Percentiles rank a stretch among this genome's conserved stretches.
Evolutionary conservation across 23 tunicate species (phyloP).

Genomic region (Phallusia fumigata): DNA sequence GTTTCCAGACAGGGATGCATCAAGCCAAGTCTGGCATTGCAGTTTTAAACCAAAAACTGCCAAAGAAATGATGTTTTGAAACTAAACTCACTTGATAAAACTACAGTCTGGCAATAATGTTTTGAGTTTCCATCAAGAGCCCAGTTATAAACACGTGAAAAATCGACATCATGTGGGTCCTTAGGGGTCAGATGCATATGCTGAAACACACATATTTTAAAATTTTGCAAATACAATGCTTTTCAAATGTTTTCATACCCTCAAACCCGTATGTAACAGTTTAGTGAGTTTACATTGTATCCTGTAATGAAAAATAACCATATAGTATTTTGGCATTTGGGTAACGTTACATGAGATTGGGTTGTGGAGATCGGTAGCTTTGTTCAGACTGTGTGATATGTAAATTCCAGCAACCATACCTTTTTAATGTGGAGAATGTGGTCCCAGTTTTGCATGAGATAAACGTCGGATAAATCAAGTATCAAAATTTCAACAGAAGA

Average conservation of each 20-base stretch:
- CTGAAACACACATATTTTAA: conserved; percentile 1
- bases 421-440: conserved; percentile 74
- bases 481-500: conserved; percentile 80
- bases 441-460: conserved; percentile 95
- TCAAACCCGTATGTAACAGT: too few relatives aligned
- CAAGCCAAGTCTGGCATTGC: too few relatives aligned
- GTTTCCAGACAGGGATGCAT: too few relatives aligned
- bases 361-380: too few relatives aligned
- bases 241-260: too few relatives aligned
- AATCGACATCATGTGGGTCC: conserved; percentile 81
- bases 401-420: neutral
- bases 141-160: conserved; percentile 64
- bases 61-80: too few relatives aligned
- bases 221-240: too few relatives aligned
- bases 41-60: too few relatives aligned
- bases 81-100: conserved; percentile 37
- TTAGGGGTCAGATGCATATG: conserved; percentile 76
- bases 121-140: conserved; percentile 68
- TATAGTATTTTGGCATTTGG: too few relatives aligned
- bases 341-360: too few relatives aligned
- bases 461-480: conserved; percentile 77
- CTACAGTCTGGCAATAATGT: conserved; percentile 67
- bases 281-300: neutral
- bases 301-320: too few relatives aligned
- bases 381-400: too few relatives aligned